These are phyloP conservation scores for Mimachlamys varia DNA, from an alignment of 2,888 invertebrate genomes.

Conservation along the genomic window DNA sequence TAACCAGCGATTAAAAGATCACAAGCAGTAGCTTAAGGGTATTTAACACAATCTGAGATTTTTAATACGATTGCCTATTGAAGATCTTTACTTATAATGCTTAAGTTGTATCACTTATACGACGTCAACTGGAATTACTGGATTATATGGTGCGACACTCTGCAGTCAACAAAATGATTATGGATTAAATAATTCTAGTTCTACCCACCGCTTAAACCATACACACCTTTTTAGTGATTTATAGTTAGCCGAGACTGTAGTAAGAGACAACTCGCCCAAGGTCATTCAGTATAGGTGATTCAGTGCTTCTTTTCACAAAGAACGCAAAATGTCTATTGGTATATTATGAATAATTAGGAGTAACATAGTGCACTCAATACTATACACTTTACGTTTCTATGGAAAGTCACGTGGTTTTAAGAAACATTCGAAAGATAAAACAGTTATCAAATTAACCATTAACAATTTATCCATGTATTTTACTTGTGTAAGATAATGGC, in stretches of 20 bases:
- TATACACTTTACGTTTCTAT: no score
- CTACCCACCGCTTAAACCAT: not conserved
- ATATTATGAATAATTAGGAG: no score
- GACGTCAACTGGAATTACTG: not conserved
- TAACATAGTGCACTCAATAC: no score
- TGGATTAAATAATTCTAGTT: not conserved
- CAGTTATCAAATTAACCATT: no score
- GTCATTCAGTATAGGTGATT: not conserved
- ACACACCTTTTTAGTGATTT: not conserved
- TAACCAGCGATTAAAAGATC: not conserved
- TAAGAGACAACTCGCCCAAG: not conserved
- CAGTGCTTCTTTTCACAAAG: not conserved
- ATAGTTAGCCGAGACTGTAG: no score
- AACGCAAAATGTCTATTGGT: no score
- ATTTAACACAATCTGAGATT: not conserved
- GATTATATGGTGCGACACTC: not conserved
- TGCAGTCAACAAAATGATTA: not conserved
- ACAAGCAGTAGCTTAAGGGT: not conserved
- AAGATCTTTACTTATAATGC: not conserved
- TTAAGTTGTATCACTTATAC: not conserved
- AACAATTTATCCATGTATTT: no score
- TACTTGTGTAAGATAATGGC: no score
- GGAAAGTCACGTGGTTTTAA: no score
- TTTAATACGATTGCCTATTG: not conserved
- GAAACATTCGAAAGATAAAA: no score